Evolutionary conservation across 2,113 vertebrate genomes (phyloP).

Genomic region (Sylvilagus bachmani): DNA sequence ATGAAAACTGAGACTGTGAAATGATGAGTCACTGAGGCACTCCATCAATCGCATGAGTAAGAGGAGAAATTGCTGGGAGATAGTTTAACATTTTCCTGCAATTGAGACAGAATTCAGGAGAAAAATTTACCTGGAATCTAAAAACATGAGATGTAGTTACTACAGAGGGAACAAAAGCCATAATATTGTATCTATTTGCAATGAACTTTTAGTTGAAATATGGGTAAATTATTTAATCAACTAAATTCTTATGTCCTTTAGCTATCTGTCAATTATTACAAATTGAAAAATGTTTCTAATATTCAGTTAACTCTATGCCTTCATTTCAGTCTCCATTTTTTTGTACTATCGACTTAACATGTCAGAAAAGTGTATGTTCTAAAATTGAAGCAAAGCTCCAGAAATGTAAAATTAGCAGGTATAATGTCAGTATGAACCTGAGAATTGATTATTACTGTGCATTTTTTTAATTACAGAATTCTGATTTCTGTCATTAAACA

Average conservation of each 20-base stretch:
- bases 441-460: not conserved
- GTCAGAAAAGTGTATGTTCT: slow-evolving; percentile 4
- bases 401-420: not conserved
- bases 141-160: slow-evolving; percentile 12
- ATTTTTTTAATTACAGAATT: not conserved
- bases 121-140: slow-evolving; percentile 42
- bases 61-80: not conserved
- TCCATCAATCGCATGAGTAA: not conserved
- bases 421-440: not conserved
- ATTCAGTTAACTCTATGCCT: not conserved
- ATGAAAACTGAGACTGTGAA: slow-evolving; percentile 71
- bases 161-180: not conserved
- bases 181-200: slow-evolving; percentile 8
- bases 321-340: not conserved
- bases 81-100: slow-evolving; percentile 67
- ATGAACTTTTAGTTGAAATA: slow-evolving; percentile 37
- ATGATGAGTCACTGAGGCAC: slow-evolving; percentile 28
- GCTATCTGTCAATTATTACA: slow-evolving; percentile 2
- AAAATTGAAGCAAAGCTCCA: not conserved
- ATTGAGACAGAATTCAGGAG: slow-evolving; percentile 20
- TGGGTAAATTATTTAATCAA: not conserved
- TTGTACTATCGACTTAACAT: not conserved
- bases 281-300: slow-evolving; percentile 8
- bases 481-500: slow-evolving; percentile 3
- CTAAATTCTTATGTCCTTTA: not conserved